Conservation (phyloP, 1,140 invertebrate species). For the Drosophila fuyamai region DNA sequence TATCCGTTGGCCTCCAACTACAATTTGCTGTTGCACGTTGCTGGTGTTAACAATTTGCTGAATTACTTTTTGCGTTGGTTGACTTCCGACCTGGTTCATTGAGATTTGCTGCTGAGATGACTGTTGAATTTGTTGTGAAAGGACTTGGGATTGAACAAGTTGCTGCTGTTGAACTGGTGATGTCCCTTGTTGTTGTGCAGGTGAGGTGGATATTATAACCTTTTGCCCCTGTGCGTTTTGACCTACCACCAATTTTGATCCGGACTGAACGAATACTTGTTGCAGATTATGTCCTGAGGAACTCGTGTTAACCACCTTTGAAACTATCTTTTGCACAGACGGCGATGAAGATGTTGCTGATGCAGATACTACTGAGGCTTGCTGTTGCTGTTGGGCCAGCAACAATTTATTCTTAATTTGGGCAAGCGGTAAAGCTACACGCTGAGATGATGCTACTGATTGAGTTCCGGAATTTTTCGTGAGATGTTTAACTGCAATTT, state of each 20-base stretch:
- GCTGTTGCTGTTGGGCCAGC: constrained; percentile 59
- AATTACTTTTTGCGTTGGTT: constrained; percentile 80
- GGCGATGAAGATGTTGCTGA: constrained; percentile 32
- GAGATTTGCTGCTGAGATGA: constrained; percentile 67
- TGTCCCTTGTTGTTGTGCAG: constrained; percentile 45
- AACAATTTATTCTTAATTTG: constrained; percentile 71
- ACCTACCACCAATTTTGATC: constrained; percentile 74
- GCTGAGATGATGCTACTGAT: constrained; percentile 55
- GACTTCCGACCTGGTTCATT: constrained; percentile 54
- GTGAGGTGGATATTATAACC: constrained; percentile 69
- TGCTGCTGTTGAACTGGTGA: constrained; percentile 63
- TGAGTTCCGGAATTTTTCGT: constrained; percentile 56
- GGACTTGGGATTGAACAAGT: constrained; percentile 64
- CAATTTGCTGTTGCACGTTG: constrained; percentile 83
- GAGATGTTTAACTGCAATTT: constrained; percentile 74
- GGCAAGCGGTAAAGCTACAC: constrained; percentile 67
- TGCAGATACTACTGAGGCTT: constrained; percentile 17
- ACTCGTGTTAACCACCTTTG: constrained; percentile 38
- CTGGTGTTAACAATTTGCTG: constrained; percentile 84
- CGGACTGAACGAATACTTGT: constrained; percentile 76
- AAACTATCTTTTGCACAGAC: constrained; percentile 59
- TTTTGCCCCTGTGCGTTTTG: constrained; percentile 82
- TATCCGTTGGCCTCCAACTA: constrained; percentile 79
- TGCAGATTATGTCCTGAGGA: constrained; percentile 58
- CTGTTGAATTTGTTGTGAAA: constrained; percentile 48